Base-by-base conservation (phyloP, 2,113 vertebrate genomes). In the Brachyistius frenatus region DNA sequence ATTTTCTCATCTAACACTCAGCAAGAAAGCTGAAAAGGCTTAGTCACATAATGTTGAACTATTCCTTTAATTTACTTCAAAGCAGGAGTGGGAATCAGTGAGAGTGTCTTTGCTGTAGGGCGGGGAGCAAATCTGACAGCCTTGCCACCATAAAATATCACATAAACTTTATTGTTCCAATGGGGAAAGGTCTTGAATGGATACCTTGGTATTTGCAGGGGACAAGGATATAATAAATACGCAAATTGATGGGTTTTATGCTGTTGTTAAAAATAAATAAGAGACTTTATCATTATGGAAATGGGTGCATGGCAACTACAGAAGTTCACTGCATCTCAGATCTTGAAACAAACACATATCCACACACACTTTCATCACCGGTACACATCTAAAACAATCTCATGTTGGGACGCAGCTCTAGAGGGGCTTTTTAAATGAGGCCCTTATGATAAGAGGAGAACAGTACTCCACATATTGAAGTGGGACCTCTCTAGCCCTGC, bases 161-260 rank as follows among this genome's bases (percentile, higher is more conserved):
- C 23, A 73, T 77, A 57, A 66, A 76, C 30, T 54, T 82, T 66
- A 80, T 74, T 73, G 61, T 82, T 79, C 47, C 46, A n/a, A 50
- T 16, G 55, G 35, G 57, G 52, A 47, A 39, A 39, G 14, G 5
- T 23, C 52, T 50, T 32, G 5, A 61, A 70, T 61, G 16, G 61
- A 49, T 60, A 55, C 7, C 37, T 39, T 52, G 36, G n/a, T 66
- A 33, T 66, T 52, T 70, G n/a, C 30, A 39, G n/a, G 11, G 41
- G 63, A 64, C 35, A 49, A 32, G 30, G 32, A 41, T 50, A 30
- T 52, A 63, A 70, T 68, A 69, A 32, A 74, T 56, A 52, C 13
- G 1, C 31, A 53, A 58, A 68, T 16, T 47, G n/a, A 54, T 36
- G 2, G 47, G 41, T 62, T 57, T 47, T 5, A 63, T 47, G 11